Base-by-base conservation (phyloP, 2,797 vertebrate species). In the Austrolebias charrua region DNA sequence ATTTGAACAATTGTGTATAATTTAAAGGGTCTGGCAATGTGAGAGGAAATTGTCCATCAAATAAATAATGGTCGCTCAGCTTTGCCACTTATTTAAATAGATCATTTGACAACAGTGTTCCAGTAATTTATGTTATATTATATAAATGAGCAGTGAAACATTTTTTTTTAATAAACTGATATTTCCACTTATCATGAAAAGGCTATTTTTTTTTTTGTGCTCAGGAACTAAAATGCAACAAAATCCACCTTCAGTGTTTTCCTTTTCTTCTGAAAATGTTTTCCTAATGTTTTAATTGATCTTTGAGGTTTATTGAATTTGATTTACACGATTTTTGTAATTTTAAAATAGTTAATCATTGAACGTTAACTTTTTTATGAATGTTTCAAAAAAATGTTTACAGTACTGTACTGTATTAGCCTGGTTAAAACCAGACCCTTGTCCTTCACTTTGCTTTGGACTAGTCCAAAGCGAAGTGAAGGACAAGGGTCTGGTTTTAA, bases 51-150 rank as follows among this genome's bases (percentile, higher is more conserved):
- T 24, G 24, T 3, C 3, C 3, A 24, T 24, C 24, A 24, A 24
- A 24, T 24, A 51, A 44, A 15, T 2, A 44, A 6, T 1, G 7
- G 11, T 11, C 16, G 42, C 8, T 35, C 7, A 35, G 33, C 14
- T 16, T 4, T 15, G 13, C 15, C 38, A 6, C 13, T 42, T 11
- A 7, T 43, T 43, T 38, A 9, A 38, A 11, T 15, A 4, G 42
- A 14, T 43, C 4, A 43, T 43, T 53, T 15, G 18, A 48, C 11
- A n/a, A 0, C 11, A 3, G 2, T 64, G 16, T 61, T 6, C 45
- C 51, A 12, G n/a, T 59, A 15, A 53, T 64, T 61, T 14, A 55
- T 31, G 50, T 53, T 18, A 18, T 18, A n/a, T 16, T 35, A 35
- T 9, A 24, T 24, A 16, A 33, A 35, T 35, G 16, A 4, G 15